Conservation (phyloP, 2,113 vertebrate species). For the Psettodes erumei region DNA sequence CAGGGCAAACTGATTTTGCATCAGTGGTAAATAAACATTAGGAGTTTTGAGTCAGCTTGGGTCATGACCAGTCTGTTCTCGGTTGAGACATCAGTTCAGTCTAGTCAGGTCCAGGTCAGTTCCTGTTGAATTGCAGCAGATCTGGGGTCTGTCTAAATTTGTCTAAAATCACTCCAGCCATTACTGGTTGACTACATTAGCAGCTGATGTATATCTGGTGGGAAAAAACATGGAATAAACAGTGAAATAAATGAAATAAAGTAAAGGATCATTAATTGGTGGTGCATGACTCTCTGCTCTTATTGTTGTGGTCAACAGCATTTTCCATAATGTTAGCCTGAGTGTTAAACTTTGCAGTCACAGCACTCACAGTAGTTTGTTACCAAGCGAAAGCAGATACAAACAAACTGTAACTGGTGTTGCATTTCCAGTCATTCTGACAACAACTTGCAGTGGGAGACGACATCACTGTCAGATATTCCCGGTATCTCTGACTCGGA, state of each 20-base stretch:
- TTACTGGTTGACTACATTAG: not conserved
- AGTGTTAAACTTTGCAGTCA: not conserved
- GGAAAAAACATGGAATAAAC: not conserved
- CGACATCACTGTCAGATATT: not conserved
- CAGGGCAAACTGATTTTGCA: not conserved
- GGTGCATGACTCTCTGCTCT: not conserved
- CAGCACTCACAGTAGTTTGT: not conserved
- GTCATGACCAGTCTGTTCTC: not conserved
- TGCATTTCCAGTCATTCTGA: not conserved
- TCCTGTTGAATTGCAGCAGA: not conserved
- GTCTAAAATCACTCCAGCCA: not conserved
- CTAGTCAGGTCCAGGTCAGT: not conserved
- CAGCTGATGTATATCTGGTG: not conserved
- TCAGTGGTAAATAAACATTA: not conserved
- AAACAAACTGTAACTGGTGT: not conserved
- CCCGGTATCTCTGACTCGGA: too few relatives aligned
- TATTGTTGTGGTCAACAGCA: not conserved
- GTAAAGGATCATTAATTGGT: not conserved
- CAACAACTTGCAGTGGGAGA: not conserved
- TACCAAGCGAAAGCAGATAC: not conserved
- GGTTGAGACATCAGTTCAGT: not conserved
- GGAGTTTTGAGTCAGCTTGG: not conserved
- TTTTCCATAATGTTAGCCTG: not conserved
- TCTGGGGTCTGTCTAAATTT: not conserved
- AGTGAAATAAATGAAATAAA: not conserved